These are phyloP conservation scores for Chironomus riparius DNA, from an alignment of 2,888 invertebrate genomes.

Conservation along the genomic window DNA sequence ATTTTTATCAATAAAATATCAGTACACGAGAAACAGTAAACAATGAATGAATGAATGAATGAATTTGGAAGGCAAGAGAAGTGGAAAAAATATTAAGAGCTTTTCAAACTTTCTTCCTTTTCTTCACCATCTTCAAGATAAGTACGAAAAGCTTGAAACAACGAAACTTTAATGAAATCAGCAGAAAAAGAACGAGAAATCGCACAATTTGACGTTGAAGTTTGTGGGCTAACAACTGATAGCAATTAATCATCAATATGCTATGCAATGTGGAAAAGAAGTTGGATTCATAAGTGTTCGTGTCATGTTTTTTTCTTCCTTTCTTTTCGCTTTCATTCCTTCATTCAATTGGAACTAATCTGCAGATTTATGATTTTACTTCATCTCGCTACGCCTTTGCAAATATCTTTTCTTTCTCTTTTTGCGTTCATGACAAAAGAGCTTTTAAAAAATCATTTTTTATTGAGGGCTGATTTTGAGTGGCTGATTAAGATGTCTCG, in stretches of 20 bases:
- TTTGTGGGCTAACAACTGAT: conserved; percentile 7
- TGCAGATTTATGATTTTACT: conserved; percentile 13
- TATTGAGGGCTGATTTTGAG: too few relatives aligned
- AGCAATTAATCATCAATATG: conserved; percentile 22
- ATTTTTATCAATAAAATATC: too few relatives aligned
- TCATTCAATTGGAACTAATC: conserved; percentile 10
- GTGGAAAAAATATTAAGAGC: too few relatives aligned
- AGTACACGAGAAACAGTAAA: too few relatives aligned
- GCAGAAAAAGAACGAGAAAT: neutral
- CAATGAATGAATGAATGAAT: too few relatives aligned
- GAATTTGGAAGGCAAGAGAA: too few relatives aligned
- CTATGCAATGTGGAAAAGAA: neutral
- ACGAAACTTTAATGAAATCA: neutral
- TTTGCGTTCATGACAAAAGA: too few relatives aligned
- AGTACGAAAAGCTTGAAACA: neutral
- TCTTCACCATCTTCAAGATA: too few relatives aligned
- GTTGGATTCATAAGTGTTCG: conserved; percentile 8
- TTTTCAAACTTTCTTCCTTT: too few relatives aligned
- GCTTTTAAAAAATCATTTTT: too few relatives aligned
- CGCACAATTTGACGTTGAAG: neutral
- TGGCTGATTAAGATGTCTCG: too few relatives aligned
- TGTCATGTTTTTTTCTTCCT: conserved; percentile 19
- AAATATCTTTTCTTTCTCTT: neutral
- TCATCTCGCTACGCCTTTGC: neutral
- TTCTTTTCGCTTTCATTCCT: neutral